Percentiles rank a stretch among this genome's conserved stretches.
Evolutionary conservation across 2,888 invertebrate genomes (phyloP).

Genomic region (Sminthurides aquaticus): DNA sequence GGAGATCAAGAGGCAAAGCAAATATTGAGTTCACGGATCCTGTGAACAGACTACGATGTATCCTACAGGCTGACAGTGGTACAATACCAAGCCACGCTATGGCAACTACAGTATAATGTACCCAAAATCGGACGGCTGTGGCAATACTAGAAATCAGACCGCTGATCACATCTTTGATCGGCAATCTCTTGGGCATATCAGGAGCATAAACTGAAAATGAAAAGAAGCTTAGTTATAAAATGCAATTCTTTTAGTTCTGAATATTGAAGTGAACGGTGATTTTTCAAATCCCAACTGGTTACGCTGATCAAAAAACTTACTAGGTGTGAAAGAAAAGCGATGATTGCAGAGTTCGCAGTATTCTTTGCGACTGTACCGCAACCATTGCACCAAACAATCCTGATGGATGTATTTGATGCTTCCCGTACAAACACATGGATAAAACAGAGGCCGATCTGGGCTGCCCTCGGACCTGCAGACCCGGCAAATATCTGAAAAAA

Average conservation of each 20-base stretch:
- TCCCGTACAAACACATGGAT: conserved; percentile 98
- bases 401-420: conserved; percentile 99
- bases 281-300: too few species aligned
- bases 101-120: conserved; percentile 93
- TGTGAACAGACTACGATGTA: conserved; percentile 85
- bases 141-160: conserved; percentile 82
- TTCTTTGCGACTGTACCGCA: conserved; percentile 96
- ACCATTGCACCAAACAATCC: conserved; percentile 97
- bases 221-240: too few species aligned
- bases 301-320: too few species aligned
- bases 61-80: conserved; percentile 90
- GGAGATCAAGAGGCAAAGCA: conserved; percentile 80
- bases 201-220: conserved; percentile 73
- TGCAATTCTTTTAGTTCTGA: too few species aligned
- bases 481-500: conserved; percentile 77
- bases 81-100: conserved; percentile 96
- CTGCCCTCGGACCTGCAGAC: conserved; percentile 94
- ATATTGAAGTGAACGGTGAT: too few species aligned
- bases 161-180: conserved; percentile 82
- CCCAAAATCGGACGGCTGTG: conserved; percentile 90
- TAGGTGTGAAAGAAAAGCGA: conserved; percentile 95
- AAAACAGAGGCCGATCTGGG: conserved; percentile 85
- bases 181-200: conserved; percentile 97
- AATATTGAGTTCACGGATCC: conserved; percentile 72
- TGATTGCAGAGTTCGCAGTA: conserved; percentile 97